Base-by-base conservation (phyloP, 2,888 invertebrate species). In the Tuta absoluta region DNA sequence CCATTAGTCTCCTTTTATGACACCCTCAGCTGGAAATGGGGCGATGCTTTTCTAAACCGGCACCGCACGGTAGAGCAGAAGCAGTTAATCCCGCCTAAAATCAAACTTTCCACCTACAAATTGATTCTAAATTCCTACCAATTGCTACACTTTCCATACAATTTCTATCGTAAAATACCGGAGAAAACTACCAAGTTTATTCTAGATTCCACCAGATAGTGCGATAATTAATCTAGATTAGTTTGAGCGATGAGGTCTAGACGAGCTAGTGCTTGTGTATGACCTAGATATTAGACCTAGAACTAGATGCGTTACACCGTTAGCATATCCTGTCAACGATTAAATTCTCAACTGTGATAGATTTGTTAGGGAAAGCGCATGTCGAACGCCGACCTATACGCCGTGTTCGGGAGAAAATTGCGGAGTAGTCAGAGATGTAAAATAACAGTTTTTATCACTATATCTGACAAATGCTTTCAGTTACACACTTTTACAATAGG, bases 151-250 rank as follows among this genome's bases (percentile, higher is more conserved):
- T 59, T 59, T 24, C 21, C 59, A 21, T 17, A 41, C 23, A 51
- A 10, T 45, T 41, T 21, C 23, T 23, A 45, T 41, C 41, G n/a
- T 59, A 59, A 59, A 59, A 41, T 59, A 38, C 41, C 7, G n/a
- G 59, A 59, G 59, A 59, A 59, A 59, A 23, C 59, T 41, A n/a
- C n/a, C n/a, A n/a, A 41, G 45, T 59, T 21, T 11, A 51, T 23
- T 51, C 59, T 59, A 59, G 59, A 59, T 59, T 45, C 59, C 24
- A 38, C 58, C 21, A 14, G 59, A 59, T 59, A 21, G 23, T n/a
- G 23, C 21, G 65, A 56, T 65, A 63, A 65, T 60, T 65, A 65
- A 65, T 63, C 63, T 60, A 60, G 65, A 65, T 65, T 65, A 56
- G 53, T 57, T 17, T 60, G 58, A 65, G 65, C 53, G 63, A 63